phyloP scores from a whole-genome alignment of 2,888 invertebrate genomes.

The Encarsia formosa region DNA sequence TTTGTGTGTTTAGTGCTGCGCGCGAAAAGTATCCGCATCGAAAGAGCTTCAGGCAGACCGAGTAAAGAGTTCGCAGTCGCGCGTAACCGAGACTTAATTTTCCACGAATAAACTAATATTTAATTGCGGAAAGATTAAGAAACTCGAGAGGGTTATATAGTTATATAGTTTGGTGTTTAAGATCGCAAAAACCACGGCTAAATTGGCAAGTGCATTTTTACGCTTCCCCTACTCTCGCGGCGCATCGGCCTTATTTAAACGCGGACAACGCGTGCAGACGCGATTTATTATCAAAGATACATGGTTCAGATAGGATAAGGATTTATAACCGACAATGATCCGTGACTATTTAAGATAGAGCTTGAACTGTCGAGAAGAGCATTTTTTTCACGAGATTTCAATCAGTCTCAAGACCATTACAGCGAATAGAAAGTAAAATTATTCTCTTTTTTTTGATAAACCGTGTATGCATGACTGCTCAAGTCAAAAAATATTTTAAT shows the following conservation, averaged over 20 bases:
- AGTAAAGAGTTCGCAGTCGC: neutral
- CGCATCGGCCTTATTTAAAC: constrained; percentile 26
- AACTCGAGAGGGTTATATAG: neutral
- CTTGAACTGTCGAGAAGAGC: too few species aligned
- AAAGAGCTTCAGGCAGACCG: neutral
- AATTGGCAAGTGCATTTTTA: constrained; percentile 20
- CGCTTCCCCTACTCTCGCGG: neutral
- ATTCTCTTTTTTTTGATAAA: too few species aligned
- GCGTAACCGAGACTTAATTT: constrained; percentile 15
- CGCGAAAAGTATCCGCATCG: neutral
- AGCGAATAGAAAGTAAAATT: too few species aligned
- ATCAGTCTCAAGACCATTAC: too few species aligned
- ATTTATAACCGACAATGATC: too few species aligned
- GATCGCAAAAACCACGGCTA: constrained; percentile 13
- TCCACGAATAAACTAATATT: constrained; percentile 27
- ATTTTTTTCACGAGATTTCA: too few species aligned
- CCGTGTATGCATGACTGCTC: too few species aligned
- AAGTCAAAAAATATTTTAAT: too few species aligned
- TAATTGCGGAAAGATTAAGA: constrained; percentile 24
- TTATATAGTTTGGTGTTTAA: too few species aligned
- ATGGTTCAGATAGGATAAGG: too few species aligned
- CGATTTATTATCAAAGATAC: constrained; percentile 27
- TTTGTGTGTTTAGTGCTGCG: too few species aligned
- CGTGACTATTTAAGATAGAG: too few species aligned
- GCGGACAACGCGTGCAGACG: constrained; percentile 22